Percentiles rank a stretch among this genome's conserved stretches.
phyloP scores from a whole-genome alignment of 2,797 vertebrate species.

The Pelobates cultripes region DNA sequence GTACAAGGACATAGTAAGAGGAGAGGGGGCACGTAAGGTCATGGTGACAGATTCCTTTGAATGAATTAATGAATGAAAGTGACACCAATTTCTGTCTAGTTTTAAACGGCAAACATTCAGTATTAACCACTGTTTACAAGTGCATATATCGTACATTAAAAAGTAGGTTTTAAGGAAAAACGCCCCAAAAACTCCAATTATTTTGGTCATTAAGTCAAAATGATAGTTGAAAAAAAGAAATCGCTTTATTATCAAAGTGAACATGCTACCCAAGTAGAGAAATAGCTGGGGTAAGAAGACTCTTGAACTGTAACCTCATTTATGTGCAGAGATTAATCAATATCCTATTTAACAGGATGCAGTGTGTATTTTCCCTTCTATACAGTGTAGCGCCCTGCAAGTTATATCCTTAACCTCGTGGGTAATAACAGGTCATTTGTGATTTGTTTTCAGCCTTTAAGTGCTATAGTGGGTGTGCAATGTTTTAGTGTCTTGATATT shows the following conservation, averaged over 20 bases:
- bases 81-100: neutral
- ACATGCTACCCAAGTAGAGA: no score
- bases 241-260: no score
- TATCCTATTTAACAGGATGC: constrained; percentile 27
- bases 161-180: no score
- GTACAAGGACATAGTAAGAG: neutral
- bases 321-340: neutral
- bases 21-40: neutral
- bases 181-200: no score
- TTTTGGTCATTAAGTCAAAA: no score
- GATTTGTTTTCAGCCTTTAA: neutral
- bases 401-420: neutral
- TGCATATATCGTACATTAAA: no score
- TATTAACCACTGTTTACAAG: no score
- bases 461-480: neutral
- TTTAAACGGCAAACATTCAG: no score
- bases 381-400: constrained; percentile 6
- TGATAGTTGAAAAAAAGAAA: no score
- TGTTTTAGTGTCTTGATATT: neutral
- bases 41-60: neutral
- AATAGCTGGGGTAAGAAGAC: neutral
- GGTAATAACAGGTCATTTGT: neutral
- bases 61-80: neutral
- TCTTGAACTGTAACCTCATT: constrained; percentile 6
- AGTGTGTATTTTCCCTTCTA: neutral